Conservation (phyloP, 2,797 vertebrate genomes). For the Lepidocolaptes lacrymiger region DNA sequence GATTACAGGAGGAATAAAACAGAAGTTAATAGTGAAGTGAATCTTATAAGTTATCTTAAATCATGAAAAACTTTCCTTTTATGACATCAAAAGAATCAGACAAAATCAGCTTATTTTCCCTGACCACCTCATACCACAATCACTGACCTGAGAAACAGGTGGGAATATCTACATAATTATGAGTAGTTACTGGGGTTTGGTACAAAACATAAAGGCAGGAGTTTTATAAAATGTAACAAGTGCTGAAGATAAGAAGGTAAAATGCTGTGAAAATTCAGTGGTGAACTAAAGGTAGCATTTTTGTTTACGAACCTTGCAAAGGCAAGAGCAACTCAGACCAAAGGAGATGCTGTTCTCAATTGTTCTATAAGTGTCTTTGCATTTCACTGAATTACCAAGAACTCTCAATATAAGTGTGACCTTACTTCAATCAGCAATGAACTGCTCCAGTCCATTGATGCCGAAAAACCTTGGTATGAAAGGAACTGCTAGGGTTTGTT, state of each 20-base stretch:
- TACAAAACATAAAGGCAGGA: not conserved
- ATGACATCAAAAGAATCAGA: not conserved
- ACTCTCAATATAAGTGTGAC: not conserved
- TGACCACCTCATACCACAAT: not conserved
- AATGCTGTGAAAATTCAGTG: not conserved
- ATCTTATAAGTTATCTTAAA: not conserved
- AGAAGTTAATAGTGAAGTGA: not conserved
- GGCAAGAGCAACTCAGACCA: not conserved
- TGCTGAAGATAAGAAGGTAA: not conserved
- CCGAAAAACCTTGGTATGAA: too few relatives aligned
- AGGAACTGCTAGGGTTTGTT: too few relatives aligned
- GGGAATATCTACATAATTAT: not conserved
- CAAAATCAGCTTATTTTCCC: not conserved
- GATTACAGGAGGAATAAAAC: not conserved
- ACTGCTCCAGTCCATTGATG: not conserved
- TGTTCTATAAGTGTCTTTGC: not conserved
- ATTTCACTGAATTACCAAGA: not conserved
- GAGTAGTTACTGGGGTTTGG: not conserved
- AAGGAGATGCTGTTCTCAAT: not conserved
- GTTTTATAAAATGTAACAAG: not conserved
- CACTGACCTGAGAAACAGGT: not conserved
- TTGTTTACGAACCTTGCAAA: not conserved
- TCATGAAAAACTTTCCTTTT: not conserved
- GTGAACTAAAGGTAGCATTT: not conserved
- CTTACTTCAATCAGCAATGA: not conserved